These are phyloP conservation scores for Caenorhabditis afra DNA, from an alignment of 2,888 invertebrate genomes.

Conservation along the genomic window DNA sequence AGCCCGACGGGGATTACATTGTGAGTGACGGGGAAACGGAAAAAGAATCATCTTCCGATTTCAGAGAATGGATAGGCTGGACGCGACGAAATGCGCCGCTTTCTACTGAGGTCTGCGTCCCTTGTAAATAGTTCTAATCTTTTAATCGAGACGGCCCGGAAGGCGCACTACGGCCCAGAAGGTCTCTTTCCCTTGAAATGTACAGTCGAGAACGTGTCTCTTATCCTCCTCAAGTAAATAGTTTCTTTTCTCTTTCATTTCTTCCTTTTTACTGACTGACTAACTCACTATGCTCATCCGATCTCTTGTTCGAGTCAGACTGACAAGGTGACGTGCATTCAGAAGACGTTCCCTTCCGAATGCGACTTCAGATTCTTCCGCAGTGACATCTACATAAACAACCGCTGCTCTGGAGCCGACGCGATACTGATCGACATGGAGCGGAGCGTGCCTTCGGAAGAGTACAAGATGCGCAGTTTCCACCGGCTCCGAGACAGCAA, in stretches of 20 bases:
- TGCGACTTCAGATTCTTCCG: conserved; percentile 30
- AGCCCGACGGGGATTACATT: conserved; percentile 8
- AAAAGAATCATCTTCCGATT: background rate
- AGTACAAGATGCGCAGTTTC: conserved; percentile 48
- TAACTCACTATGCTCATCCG: conserved; percentile 26
- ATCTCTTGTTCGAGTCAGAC: conserved; percentile 36
- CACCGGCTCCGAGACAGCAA: conserved; percentile 20
- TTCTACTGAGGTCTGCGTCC: conserved; percentile 9
- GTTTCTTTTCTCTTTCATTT: conserved; percentile 1
- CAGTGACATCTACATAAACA: conserved; percentile 45
- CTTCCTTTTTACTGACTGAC: conserved; percentile 2
- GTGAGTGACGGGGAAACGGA: background rate
- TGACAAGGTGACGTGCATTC: conserved; percentile 35
- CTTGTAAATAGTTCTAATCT: no score
- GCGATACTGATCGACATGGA: conserved; percentile 56
- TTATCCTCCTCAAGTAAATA: background rate
- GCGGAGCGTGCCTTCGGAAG: conserved; percentile 3
- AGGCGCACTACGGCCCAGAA: no score
- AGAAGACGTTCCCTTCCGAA: background rate
- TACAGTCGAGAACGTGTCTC: background rate
- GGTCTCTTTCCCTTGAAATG: background rate
- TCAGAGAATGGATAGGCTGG: conserved; percentile 29
- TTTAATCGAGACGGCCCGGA: no score
- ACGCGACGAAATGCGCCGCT: conserved; percentile 37
- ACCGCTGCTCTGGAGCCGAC: conserved; percentile 49